Percentiles rank a stretch among this genome's conserved stretches.
phyloP scores from a whole-genome alignment of 2,113 vertebrate genomes.

The Tricholaema leucomelas region DNA sequence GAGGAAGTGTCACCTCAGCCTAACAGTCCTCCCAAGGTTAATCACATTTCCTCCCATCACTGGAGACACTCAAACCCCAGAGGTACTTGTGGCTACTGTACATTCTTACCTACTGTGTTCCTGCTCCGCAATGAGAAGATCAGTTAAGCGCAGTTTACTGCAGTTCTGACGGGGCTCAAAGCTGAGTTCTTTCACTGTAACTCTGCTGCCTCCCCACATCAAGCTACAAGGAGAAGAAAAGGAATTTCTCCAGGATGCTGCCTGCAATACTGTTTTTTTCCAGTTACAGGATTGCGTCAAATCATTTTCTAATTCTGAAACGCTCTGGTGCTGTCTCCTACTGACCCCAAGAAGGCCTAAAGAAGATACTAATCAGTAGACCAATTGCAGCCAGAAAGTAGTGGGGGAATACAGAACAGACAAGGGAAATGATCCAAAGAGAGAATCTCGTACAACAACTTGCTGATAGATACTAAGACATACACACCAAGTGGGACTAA shows the following conservation, averaged over 20 bases:
- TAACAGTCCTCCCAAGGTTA: neutral
- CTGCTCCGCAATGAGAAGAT: constrained; percentile 83
- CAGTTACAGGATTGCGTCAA: neutral
- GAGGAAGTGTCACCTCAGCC: neutral
- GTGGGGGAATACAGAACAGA: neutral
- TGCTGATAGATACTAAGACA: neutral
- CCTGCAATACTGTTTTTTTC: neutral
- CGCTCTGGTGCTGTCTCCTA: neutral
- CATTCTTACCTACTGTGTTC: constrained; percentile 79
- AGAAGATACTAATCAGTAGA: neutral
- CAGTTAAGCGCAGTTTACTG: constrained; percentile 58
- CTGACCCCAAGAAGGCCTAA: neutral
- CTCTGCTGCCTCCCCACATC: constrained; percentile 82
- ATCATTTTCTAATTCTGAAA: neutral
- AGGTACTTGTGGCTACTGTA: neutral
- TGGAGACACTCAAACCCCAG: neutral
- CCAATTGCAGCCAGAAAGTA: neutral
- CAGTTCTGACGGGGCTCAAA: constrained; percentile 37
- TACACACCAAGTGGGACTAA: neutral
- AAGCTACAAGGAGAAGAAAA: constrained; percentile 60
- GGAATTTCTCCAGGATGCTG: fast-evolving
- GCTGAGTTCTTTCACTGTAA: constrained; percentile 84
- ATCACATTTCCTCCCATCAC: neutral
- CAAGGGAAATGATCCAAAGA: neutral
- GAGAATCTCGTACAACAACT: neutral